These are phyloP conservation scores for Dynastes tityus DNA, from an alignment of 2,888 invertebrate genomes.

Conservation along the genomic window DNA sequence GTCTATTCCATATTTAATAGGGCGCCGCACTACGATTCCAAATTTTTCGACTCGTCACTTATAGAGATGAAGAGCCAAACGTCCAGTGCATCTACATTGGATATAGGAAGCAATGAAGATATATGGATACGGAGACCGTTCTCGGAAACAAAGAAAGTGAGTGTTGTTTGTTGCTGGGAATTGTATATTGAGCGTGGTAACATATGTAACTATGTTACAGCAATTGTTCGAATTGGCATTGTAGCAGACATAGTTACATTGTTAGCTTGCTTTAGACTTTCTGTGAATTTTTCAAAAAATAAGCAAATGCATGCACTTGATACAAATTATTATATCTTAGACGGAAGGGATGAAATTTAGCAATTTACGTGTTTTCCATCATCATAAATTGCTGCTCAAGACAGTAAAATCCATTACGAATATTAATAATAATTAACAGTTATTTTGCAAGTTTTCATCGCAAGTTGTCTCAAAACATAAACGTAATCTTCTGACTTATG, in stretches of 20 bases:
- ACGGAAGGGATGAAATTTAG: too few species aligned
- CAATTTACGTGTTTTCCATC: too few species aligned
- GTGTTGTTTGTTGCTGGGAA: slow-evolving; percentile 59
- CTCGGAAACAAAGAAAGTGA: slow-evolving; percentile 73
- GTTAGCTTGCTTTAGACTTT: too few species aligned
- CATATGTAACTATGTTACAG: background rate
- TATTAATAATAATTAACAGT: too few species aligned
- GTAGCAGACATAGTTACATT: background rate
- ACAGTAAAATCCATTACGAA: too few species aligned
- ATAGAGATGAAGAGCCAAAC: slow-evolving; percentile 86
- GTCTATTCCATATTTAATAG: slow-evolving; percentile 75
- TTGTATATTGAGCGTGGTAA: background rate
- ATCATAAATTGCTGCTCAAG: too few species aligned
- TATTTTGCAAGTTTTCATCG: too few species aligned
- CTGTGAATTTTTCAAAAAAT: background rate
- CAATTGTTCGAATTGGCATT: background rate
- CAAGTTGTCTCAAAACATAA: too few species aligned
- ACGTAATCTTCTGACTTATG: too few species aligned
- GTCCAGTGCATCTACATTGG: slow-evolving; percentile 77
- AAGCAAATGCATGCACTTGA: background rate
- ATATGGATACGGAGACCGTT: slow-evolving; percentile 81
- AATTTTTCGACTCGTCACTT: slow-evolving; percentile 87
- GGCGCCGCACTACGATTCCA: slow-evolving; percentile 82
- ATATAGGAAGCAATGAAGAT: slow-evolving; percentile 75
- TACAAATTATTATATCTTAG: too few species aligned